These are phyloP conservation scores for Pitangus sulphuratus DNA, from an alignment of 2,797 vertebrate genomes.

Conservation along the genomic window DNA sequence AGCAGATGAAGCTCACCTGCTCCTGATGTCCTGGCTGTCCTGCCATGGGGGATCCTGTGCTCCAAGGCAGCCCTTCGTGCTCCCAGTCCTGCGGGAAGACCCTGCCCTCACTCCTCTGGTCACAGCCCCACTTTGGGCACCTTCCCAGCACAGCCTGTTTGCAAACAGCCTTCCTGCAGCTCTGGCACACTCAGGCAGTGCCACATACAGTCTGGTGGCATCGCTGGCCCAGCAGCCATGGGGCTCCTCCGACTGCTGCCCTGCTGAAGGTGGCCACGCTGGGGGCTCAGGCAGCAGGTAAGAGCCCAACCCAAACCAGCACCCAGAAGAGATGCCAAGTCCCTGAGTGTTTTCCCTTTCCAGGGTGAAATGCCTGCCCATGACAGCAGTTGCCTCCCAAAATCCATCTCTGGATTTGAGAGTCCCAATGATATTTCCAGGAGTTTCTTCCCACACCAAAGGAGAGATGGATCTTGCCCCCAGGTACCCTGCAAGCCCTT, in stretches of 20 bases:
- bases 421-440: background rate
- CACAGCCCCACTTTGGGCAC: background rate
- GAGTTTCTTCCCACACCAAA: background rate
- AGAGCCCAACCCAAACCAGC: background rate
- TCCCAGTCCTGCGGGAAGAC: background rate
- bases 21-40: accelerated
- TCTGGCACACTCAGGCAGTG: accelerated
- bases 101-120: background rate
- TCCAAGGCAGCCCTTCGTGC: background rate
- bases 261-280: background rate
- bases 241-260: background rate
- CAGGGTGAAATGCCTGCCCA: background rate
- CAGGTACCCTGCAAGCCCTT: background rate
- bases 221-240: accelerated
- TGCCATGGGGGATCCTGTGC: accelerated
- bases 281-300: background rate
- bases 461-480: background rate
- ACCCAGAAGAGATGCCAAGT: background rate
- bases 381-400: background rate
- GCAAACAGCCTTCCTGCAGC: background rate
- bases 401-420: background rate
- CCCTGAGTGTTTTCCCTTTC: background rate
- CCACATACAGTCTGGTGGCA: background rate
- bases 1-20: background rate
- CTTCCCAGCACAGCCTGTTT: background rate